Conservation (phyloP, 1,140 invertebrate species). For the Vanessa tameamea region DNA sequence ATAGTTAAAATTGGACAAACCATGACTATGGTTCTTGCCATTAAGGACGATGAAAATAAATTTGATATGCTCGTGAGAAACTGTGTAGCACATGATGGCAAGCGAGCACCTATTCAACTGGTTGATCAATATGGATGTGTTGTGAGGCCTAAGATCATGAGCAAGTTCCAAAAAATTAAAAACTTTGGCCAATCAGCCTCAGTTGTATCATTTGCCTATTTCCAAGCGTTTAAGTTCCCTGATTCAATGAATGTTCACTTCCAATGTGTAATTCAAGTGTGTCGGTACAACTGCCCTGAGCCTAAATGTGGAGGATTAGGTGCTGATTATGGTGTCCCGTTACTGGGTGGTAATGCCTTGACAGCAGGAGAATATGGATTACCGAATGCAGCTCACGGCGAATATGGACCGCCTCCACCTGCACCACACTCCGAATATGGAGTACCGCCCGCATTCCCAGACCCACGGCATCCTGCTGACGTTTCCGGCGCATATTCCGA, state of each 20-base stretch:
- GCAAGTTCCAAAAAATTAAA: constrained; percentile 96
- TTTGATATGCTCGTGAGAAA: constrained; percentile 97
- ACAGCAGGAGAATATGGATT: constrained; percentile 85
- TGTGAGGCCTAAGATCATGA: constrained; percentile 96
- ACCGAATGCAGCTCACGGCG: constrained; percentile 83
- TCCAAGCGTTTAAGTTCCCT: constrained; percentile 98
- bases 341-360: constrained; percentile 81
- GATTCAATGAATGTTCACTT: constrained; percentile 98
- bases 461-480: constrained; percentile 90
- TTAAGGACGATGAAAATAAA: constrained; percentile 97
- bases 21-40: constrained; percentile 97
- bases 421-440: constrained; percentile 84
- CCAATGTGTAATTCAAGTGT: constrained; percentile 97
- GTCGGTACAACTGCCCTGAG: constrained; percentile 95
- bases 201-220: constrained; percentile 96
- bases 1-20: constrained; percentile 97
- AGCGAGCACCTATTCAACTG: constrained; percentile 94
- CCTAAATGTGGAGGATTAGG: constrained; percentile 90
- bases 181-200: constrained; percentile 96
- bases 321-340: constrained; percentile 86
- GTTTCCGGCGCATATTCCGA: constrained; percentile 90
- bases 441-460: constrained; percentile 88
- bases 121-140: constrained; percentile 96
- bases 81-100: constrained; percentile 96
- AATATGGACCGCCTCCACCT: constrained; percentile 85